Conservation (phyloP, 1,140 invertebrate genomes). For the Caligus rogercresseyi region DNA sequence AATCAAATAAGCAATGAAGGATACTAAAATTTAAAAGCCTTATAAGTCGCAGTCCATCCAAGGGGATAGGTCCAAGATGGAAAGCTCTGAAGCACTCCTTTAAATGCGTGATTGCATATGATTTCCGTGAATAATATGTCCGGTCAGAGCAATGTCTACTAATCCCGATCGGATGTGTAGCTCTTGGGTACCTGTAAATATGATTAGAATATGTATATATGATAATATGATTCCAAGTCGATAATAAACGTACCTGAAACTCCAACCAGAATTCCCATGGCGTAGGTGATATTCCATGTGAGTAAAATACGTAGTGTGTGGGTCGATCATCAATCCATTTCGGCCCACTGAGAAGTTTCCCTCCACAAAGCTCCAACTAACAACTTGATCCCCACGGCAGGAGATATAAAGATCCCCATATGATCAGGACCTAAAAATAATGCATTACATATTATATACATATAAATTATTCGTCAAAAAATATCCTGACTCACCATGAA, state of each 20-base stretch:
- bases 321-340: constrained; percentile 22
- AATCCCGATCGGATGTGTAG: background rate
- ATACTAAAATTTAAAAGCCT: constrained; percentile 18
- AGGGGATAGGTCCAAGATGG: constrained; percentile 21
- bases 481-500: background rate
- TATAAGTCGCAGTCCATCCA: constrained; percentile 20
- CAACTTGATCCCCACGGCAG: constrained; percentile 24
- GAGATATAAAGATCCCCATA: constrained; percentile 28
- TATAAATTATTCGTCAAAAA: background rate
- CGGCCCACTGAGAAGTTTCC: constrained; percentile 25
- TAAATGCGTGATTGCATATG: constrained; percentile 22
- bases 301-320: constrained; percentile 26
- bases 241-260: constrained; percentile 21
- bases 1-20: no score
- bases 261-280: constrained; percentile 25
- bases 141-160: constrained; percentile 18
- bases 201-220: background rate
- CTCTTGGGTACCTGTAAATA: background rate
- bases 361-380: constrained; percentile 28
- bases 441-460: background rate
- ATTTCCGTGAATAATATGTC: constrained; percentile 28
- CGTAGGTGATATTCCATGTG: constrained; percentile 21
- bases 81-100: constrained; percentile 17
- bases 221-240: background rate
- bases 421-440: constrained; percentile 29